phyloP scores from a whole-genome alignment of 2,888 invertebrate genomes.

The Pseudococcus jackbeardsleyi region DNA sequence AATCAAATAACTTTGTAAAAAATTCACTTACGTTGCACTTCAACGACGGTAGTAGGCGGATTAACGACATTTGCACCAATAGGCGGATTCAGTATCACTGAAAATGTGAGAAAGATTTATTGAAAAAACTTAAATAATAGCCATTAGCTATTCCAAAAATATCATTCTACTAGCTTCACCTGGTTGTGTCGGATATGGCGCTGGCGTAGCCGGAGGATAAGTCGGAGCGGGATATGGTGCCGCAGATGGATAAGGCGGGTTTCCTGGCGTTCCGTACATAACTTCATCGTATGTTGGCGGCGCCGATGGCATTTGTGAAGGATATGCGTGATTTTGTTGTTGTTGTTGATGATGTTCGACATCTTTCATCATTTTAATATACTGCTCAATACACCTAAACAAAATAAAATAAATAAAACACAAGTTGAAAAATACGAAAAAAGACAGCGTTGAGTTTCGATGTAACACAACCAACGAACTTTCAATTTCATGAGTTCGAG shows the following conservation, averaged over 20 bases:
- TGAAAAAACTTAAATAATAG: background rate
- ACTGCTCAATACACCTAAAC: no score
- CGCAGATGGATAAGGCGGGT: conserved; percentile 26
- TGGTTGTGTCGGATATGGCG: conserved; percentile 24
- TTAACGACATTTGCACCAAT: background rate
- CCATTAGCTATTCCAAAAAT: no score
- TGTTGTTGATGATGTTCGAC: conserved; percentile 54
- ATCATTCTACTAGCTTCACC: background rate
- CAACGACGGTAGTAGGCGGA: conserved; percentile 10
- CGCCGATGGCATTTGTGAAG: conserved; percentile 60
- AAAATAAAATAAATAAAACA: no score
- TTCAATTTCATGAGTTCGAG: no score
- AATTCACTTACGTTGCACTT: conserved; percentile 58
- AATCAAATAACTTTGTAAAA: background rate
- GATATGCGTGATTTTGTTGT: conserved; percentile 39
- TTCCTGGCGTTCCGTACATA: conserved; percentile 30
- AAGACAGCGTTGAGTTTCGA: no score
- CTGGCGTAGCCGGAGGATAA: conserved; percentile 25
- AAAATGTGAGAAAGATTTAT: background rate
- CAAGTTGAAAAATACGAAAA: no score
- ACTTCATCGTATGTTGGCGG: conserved; percentile 64
- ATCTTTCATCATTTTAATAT: conserved; percentile 53
- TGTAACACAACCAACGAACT: no score
- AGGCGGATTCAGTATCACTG: background rate
- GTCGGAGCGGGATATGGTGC: background rate